Conservation (phyloP, 2,888 invertebrate species). For the Corbicula japonica region DNA sequence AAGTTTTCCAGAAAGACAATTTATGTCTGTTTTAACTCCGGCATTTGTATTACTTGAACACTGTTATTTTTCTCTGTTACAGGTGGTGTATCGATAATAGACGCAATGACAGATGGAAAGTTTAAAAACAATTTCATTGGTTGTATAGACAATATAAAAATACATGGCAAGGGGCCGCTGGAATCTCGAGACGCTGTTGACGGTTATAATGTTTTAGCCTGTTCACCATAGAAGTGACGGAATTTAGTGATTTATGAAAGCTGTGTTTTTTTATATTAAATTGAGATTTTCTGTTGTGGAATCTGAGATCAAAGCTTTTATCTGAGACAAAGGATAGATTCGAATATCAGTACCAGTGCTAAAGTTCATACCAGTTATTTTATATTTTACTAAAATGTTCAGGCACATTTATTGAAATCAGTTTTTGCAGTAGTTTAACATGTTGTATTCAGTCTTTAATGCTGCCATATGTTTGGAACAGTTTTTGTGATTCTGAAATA, state of each 20-base stretch:
- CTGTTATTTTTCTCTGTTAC: slow-evolving; percentile 28
- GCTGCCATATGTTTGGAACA: no score
- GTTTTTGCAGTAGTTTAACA: no score
- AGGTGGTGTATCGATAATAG: slow-evolving; percentile 82
- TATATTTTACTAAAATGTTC: not conserved
- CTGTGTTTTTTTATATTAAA: not conserved
- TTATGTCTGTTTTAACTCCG: not conserved
- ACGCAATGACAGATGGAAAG: slow-evolving; percentile 73
- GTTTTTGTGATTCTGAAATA: no score
- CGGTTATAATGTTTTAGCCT: slow-evolving; percentile 77
- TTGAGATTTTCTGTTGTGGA: slow-evolving; percentile 21
- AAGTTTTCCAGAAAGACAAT: not conserved
- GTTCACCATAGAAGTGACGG: slow-evolving; percentile 46
- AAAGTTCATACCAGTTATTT: slow-evolving; percentile 1
- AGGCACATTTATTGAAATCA: not conserved
- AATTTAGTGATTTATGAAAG: not conserved
- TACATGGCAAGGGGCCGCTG: slow-evolving; percentile 72
- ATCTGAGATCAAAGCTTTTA: slow-evolving; percentile 3
- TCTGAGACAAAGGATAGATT: slow-evolving; percentile 1
- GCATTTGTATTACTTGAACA: not conserved
- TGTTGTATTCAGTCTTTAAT: no score
- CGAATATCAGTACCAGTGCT: not conserved
- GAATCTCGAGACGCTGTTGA: slow-evolving; percentile 68
- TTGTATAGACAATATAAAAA: slow-evolving; percentile 76
- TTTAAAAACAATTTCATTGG: slow-evolving; percentile 79